Conservation (phyloP, 2,797 vertebrate genomes). For the Syngnathus acus region DNA sequence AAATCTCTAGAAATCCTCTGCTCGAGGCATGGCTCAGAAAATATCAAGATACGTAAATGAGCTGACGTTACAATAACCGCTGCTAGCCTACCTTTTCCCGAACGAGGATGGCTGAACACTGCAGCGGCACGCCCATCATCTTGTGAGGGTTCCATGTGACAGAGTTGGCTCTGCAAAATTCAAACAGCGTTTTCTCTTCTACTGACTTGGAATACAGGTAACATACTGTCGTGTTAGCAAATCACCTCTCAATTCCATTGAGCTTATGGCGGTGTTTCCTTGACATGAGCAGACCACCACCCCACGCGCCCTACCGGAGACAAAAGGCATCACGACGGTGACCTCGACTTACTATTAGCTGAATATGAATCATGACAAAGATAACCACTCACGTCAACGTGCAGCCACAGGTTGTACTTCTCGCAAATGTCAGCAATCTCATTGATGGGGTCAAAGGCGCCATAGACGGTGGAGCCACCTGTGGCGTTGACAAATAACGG, state of each 20-base stretch:
- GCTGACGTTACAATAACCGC: background rate
- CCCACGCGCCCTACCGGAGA: slow-evolving; percentile 88
- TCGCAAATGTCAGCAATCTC: slow-evolving; percentile 97
- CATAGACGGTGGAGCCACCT: slow-evolving; percentile 91
- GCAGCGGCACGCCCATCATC: slow-evolving; percentile 97
- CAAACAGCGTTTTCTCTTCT: background rate
- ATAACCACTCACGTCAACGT: slow-evolving; percentile 84
- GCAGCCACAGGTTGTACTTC: slow-evolving; percentile 96
- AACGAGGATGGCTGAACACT: slow-evolving; percentile 95
- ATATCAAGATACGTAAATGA: background rate
- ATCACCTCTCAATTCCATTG: slow-evolving; percentile 87
- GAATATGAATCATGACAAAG: background rate
- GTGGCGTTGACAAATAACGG: slow-evolving; percentile 97
- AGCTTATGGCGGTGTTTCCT: slow-evolving; percentile 93
- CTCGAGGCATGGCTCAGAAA: background rate
- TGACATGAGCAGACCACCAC: slow-evolving; percentile 96
- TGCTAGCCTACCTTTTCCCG: slow-evolving; percentile 82
- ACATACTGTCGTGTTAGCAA: background rate
- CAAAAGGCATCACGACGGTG: background rate
- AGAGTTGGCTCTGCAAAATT: slow-evolving; percentile 57
- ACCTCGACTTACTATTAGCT: background rate
- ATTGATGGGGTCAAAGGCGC: slow-evolving; percentile 94
- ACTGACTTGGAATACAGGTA: background rate
- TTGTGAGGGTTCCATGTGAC: slow-evolving; percentile 84
- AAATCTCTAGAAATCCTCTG: background rate